Evolutionary conservation across 2,888 invertebrate species (phyloP), one percentile per base, ranked within the genome.

Genomic region (Macrophya annulata): DNA sequence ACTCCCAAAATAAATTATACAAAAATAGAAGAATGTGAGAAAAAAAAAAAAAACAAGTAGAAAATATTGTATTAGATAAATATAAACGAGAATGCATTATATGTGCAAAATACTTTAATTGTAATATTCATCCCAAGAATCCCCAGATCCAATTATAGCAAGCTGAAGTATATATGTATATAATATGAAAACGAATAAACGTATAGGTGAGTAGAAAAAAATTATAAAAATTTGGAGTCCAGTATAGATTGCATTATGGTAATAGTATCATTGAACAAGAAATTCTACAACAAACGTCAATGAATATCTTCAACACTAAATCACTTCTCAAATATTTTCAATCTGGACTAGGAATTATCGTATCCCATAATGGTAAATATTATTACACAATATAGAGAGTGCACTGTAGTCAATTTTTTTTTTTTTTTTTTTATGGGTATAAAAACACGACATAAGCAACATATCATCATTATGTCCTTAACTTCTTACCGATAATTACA

Each of bases 371-470:
- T 68, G 71, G 76, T 86, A 74, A 43, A n/a, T 43, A 15, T 81
- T 31, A 65, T 82, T 71, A 82, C 72, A 77, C 40, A 55, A 79
- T 74, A 3, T 48, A 85, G 85, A 90, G 84, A 87, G 87, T 89
- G 88, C 86, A 85, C 85, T 82, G 72, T 89, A 89, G 87, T 85
- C 86, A 65, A 62, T 21, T 55, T 65, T 31, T 31, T 31, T 31
- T 31, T 31, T 31, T 31, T 31, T 31, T 31, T 31, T 31, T 74
- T 84, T 51, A 51, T 37, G 82, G 76, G 43, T 25, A 86, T 87
- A 87, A 88, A 86, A 89, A 90, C 86, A 85, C 89, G 87, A 89
- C 87, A 89, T 86, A 89, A 90, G 91, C 90, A 89, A 90, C 88
- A 88, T 87, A 84, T 87, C 87, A 84, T 87, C 87, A 85, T 65